Conservation (phyloP, 2,797 vertebrate genomes). For the Pitangus sulphuratus region DNA sequence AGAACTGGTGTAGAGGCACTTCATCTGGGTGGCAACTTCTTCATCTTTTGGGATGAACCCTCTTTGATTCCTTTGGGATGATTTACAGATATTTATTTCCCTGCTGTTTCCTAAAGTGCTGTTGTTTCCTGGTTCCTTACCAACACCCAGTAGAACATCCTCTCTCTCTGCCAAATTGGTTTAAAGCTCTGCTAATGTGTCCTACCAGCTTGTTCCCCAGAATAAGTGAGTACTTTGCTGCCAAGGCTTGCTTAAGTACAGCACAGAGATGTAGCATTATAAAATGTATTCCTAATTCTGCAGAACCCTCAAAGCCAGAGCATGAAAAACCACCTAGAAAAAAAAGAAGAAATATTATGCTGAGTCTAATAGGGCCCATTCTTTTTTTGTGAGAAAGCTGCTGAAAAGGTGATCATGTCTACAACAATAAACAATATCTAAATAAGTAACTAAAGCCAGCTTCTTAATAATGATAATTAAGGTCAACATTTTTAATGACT, state of each 20-base stretch:
- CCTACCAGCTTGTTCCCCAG: background rate
- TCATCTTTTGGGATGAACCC: background rate
- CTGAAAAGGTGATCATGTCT: background rate
- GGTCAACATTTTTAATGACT: background rate
- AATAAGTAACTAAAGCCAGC: background rate
- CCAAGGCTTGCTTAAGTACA: background rate
- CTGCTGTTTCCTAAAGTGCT: background rate
- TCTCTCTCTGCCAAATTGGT: background rate
- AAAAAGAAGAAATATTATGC: conserved; percentile 1
- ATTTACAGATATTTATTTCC: background rate
- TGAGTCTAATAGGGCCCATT: background rate
- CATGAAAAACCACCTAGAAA: background rate
- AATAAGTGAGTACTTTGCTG: background rate
- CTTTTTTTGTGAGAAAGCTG: background rate
- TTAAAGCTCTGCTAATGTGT: background rate
- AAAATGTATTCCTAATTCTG: conserved; percentile 13
- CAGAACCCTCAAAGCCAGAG: conserved; percentile 15
- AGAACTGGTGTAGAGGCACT: background rate
- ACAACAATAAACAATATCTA: background rate
- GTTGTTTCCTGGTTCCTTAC: background rate
- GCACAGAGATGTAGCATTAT: background rate
- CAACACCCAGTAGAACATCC: background rate
- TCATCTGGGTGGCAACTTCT: background rate
- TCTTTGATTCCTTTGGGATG: background rate
- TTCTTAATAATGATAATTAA: background rate